Evolutionary conservation across 2,888 invertebrate species (phyloP).

Genomic region (Lycophotia porphyrea): DNA sequence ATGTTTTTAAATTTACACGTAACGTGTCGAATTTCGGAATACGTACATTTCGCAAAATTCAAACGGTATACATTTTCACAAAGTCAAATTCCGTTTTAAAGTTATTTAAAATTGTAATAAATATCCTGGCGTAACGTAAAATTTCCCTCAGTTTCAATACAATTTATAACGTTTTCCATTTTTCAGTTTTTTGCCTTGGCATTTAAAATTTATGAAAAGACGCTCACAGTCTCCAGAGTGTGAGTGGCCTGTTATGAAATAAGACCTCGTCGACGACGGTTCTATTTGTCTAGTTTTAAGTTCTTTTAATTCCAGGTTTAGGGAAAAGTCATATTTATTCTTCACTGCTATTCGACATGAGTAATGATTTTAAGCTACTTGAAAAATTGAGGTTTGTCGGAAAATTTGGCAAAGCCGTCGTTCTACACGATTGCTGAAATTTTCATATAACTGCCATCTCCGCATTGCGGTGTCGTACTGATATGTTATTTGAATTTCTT

Average conservation of each 20-base stretch:
- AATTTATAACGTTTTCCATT: conserved; percentile 57
- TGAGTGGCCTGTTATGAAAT: conserved; percentile 53
- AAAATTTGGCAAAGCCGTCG: conserved; percentile 52
- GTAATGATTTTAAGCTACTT: conserved; percentile 43
- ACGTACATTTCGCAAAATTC: neutral
- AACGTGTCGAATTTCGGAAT: neutral
- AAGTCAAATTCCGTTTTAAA: conserved; percentile 6
- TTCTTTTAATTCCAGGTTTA: conserved; percentile 36
- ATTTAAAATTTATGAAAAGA: conserved; percentile 64
- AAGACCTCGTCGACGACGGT: conserved; percentile 22
- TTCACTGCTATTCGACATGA: conserved; percentile 16
- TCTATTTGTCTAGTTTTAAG: conserved; percentile 51
- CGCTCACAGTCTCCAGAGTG: conserved; percentile 43
- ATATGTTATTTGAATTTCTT: conserved; percentile 56
- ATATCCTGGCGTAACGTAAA: conserved; percentile 35
- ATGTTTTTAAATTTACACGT: conserved; percentile 7
- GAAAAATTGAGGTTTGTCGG: conserved; percentile 36
- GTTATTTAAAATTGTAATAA: conserved; percentile 30
- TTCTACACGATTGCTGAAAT: conserved; percentile 39
- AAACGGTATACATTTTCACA: neutral
- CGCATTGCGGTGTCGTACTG: conserved; percentile 62
- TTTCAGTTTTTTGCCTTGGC: conserved; percentile 52
- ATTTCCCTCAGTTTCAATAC: conserved; percentile 46
- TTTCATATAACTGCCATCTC: conserved; percentile 54
- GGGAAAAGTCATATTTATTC: conserved; percentile 37